These are phyloP conservation scores for Channa striata DNA, from an alignment of 2,797 vertebrate genomes.

Conservation along the genomic window DNA sequence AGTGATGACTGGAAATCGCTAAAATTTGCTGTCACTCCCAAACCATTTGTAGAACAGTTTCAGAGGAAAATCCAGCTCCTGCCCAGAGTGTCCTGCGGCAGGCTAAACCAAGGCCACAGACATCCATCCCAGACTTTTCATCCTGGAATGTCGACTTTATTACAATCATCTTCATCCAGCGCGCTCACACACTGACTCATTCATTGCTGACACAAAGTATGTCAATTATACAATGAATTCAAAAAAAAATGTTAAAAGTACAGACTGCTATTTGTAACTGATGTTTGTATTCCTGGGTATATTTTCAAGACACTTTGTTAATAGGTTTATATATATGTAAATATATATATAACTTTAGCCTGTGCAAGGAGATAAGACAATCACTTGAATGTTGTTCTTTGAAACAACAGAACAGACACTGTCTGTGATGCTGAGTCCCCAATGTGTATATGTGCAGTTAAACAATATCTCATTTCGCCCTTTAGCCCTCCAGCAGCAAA, in stretches of 20 bases:
- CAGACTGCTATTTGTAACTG: constrained; percentile 84
- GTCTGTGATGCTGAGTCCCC: constrained; percentile 64
- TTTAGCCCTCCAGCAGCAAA: constrained; percentile 69
- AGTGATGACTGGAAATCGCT: constrained; percentile 67
- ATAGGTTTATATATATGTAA: constrained; percentile 84
- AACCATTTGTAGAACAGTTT: constrained; percentile 44
- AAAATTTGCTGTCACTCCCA: constrained; percentile 58
- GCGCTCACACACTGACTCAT: constrained; percentile 61
- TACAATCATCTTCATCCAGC: constrained; percentile 79
- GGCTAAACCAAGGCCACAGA: constrained; percentile 80
- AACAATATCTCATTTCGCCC: constrained; percentile 45
- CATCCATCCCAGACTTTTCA: constrained; percentile 75
- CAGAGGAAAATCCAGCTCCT: constrained; percentile 49
- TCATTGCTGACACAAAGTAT: constrained; percentile 63
- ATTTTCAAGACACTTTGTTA: constrained; percentile 89
- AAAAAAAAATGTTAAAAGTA: constrained; percentile 70
- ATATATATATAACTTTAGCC: constrained; percentile 85
- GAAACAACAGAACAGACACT: constrained; percentile 70
- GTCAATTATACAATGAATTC: constrained; percentile 70
- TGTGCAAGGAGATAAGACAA: constrained; percentile 89
- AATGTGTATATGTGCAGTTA: constrained; percentile 66
- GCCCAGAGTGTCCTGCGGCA: constrained; percentile 65
- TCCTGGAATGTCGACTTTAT: constrained; percentile 81
- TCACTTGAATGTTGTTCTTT: constrained; percentile 82
- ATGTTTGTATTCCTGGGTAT: constrained; percentile 85